Evolutionary conservation across 2,797 vertebrate genomes (phyloP), one percentile per base, ranked within the genome.

Genomic region (Coracias cyanogaster): DNA sequence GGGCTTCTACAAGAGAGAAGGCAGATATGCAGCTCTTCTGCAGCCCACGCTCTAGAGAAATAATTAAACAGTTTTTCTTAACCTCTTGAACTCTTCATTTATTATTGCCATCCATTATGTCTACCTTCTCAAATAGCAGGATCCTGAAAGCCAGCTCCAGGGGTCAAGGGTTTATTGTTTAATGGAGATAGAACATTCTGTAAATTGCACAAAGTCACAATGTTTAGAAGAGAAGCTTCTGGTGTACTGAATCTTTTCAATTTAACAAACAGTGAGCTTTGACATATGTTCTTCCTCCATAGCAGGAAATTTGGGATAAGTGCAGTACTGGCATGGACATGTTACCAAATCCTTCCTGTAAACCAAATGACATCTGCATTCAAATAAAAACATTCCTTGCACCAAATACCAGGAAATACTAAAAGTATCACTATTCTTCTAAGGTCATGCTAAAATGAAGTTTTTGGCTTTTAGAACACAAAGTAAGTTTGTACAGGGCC

Each of bases 181-280:
- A 98, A 98, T 98, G 98, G 98, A 98, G 98, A 98, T 98, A 98
- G 98, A 98, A 98, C 98, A 98, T 98, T 98, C 98, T 98, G 98
- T 98, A 98, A 98, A 98, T 98, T 98, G 98, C 97, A 98, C 93
- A 84, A 98, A 98, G 98, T 98, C 98, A 98, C 98, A 98, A 98
- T 98, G 98, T 98, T 98, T 98, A 98, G 97, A 98, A 98, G 97
- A 98, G 98, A 98, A 98, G 98, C 98, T 98, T 98, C 98, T 98
- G 98, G 97, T 98, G 97, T 97, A 97, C 98, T 97, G 97, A 97
- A 97, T 97, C 97, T 97, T 97, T 98, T 97, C 97, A 98, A 98
- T 97, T 98, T 97, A 97, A 97, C 98, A 98, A 98, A 98, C 98
- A 98, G 97, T 98, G 97, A 98, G 98, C 96, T 96, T 95, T 98